Conservation (phyloP, 2,113 vertebrate genomes). For the Sinocyclocheilus grahami region DNA sequence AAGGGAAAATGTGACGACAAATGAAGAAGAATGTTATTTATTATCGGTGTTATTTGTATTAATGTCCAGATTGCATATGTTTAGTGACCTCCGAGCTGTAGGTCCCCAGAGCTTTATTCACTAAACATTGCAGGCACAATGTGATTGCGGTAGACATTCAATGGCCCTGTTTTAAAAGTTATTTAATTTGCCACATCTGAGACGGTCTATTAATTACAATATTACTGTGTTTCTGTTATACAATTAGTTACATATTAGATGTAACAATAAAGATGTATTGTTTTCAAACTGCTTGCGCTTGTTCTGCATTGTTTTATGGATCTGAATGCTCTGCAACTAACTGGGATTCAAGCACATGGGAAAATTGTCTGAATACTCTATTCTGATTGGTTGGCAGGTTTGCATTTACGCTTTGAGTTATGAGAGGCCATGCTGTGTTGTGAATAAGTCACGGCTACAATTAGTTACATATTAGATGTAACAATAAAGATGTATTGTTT, state of each 20-base stretch:
- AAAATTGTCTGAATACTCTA: too few species aligned
- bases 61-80: neutral
- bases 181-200: neutral
- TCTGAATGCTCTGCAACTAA: too few species aligned
- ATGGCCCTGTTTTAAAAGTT: neutral
- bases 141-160: neutral
- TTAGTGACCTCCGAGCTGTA: neutral
- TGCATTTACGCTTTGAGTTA: too few species aligned
- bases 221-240: neutral
- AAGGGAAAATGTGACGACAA: slow-evolving; percentile 10
- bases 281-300: slow-evolving; percentile 4
- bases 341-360: too few species aligned
- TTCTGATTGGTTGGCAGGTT: too few species aligned
- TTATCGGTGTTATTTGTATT: slow-evolving; percentile 25
- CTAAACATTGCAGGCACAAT: slow-evolving; percentile 36
- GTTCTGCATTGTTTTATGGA: neutral
- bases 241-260: neutral
- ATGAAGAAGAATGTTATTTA: slow-evolving; percentile 18
- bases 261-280: slow-evolving; percentile 25
- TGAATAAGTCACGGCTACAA: too few species aligned
- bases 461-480: neutral
- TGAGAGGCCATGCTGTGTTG: too few species aligned
- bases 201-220: neutral
- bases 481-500: slow-evolving; percentile 35
- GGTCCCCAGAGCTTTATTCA: slow-evolving; percentile 1